Conservation (phyloP, 2,888 invertebrate genomes). For the Clanis bilineata region DNA sequence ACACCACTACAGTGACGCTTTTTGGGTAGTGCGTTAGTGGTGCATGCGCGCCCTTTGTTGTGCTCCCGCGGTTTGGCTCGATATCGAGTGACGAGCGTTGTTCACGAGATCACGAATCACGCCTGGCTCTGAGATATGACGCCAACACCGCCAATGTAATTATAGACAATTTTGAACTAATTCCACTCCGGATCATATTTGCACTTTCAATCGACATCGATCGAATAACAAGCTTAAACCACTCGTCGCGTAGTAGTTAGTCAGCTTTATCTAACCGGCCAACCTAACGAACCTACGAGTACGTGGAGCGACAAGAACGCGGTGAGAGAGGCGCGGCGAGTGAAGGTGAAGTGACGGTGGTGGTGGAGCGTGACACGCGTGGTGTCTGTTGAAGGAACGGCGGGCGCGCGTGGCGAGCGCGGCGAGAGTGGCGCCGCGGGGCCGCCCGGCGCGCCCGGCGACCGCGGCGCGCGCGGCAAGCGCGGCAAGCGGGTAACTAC, state of each 20-base stretch:
- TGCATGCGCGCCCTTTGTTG: constrained; percentile 78
- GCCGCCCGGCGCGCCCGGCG: constrained; percentile 90
- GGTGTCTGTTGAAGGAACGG: constrained; percentile 76
- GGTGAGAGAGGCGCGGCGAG: background rate
- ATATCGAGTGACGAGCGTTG: background rate
- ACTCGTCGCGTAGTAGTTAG: constrained; percentile 9
- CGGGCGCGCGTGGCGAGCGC: constrained; percentile 89
- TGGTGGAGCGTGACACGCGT: constrained; percentile 32
- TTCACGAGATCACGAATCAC: too few species aligned
- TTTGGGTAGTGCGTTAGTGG: constrained; percentile 86
- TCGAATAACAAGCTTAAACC: constrained; percentile 9
- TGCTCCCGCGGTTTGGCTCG: background rate
- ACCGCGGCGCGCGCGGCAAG: constrained; percentile 95
- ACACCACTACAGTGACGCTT: too few species aligned
- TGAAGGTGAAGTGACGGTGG: background rate
- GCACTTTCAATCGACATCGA: background rate
- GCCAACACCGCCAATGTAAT: constrained; percentile 16
- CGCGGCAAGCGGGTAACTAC: constrained; percentile 94
- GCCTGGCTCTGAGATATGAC: background rate
- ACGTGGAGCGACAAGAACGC: background rate
- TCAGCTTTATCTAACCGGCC: constrained; percentile 4
- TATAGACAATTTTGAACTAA: constrained; percentile 14
- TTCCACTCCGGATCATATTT: background rate
- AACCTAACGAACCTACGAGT: background rate
- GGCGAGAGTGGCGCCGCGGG: constrained; percentile 90